Conservation (phyloP, 2,113 vertebrate genomes). For the Andinoacara biseriatus region DNA sequence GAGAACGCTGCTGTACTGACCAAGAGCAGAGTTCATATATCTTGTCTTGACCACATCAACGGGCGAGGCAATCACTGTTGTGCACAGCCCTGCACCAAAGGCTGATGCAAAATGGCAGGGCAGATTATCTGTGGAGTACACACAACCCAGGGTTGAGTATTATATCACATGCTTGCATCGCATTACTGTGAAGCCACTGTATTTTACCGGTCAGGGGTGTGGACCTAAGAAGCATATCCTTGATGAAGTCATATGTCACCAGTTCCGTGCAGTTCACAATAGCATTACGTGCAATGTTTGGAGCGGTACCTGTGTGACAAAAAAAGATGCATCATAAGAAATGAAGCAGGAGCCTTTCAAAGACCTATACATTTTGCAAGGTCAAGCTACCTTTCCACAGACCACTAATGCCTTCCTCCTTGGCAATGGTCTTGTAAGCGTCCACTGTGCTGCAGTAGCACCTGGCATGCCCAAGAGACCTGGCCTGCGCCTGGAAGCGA, state of each 20-base stretch:
- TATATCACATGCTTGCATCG: not conserved
- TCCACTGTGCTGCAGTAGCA: slow-evolving; percentile 86
- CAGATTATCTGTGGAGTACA: slow-evolving; percentile 81
- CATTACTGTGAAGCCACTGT: not conserved
- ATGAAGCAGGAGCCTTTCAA: not conserved
- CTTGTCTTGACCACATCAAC: slow-evolving; percentile 92
- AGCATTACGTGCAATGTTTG: slow-evolving; percentile 82
- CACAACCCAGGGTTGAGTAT: not conserved
- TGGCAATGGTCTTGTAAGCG: slow-evolving; percentile 89
- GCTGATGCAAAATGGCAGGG: slow-evolving; percentile 90
- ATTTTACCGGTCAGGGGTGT: slow-evolving; percentile 77
- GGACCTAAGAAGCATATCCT: slow-evolving; percentile 76
- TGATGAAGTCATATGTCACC: slow-evolving; percentile 85
- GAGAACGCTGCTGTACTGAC: slow-evolving; percentile 82
- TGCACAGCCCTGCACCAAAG: slow-evolving; percentile 90
- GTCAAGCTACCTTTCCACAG: slow-evolving; percentile 86
- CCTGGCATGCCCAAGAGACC: slow-evolving; percentile 55
- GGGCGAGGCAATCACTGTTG: slow-evolving; percentile 88
- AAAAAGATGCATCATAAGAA: not conserved
- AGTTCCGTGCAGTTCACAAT: slow-evolving; percentile 85
- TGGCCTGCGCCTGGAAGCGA: slow-evolving; percentile 85
- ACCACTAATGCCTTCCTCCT: slow-evolving; percentile 85
- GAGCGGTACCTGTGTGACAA: slow-evolving; percentile 71
- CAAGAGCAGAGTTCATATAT: slow-evolving; percentile 88
- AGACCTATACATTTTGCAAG: not conserved